A percentile compares a stretch with the other conserved stretches of the same genome.
Conservation (phyloP, 2,888 invertebrate species). For the Ischnus inquisitorius region DNA sequence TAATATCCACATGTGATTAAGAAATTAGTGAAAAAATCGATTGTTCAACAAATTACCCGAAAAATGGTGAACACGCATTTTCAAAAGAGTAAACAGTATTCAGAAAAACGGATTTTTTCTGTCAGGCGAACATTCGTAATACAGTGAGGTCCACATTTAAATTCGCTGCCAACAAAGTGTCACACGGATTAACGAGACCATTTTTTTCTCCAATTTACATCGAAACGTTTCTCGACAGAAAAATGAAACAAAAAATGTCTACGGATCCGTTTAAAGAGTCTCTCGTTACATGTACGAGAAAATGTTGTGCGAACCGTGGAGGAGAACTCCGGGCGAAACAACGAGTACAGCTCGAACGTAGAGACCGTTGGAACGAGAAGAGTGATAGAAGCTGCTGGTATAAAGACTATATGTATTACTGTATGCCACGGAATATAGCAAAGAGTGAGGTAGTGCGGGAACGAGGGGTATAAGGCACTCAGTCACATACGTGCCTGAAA, state of each 20-base stretch:
- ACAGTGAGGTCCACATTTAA: too few species aligned
- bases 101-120: too few species aligned
- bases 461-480: slow-evolving; percentile 75
- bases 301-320: background rate
- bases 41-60: too few species aligned
- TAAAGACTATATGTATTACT: background rate
- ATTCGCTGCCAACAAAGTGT: background rate
- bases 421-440: slow-evolving; percentile 5
- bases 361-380: slow-evolving; percentile 23
- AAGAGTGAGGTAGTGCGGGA: slow-evolving; percentile 55
- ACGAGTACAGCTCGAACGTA: slow-evolving; percentile 13
- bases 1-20: too few species aligned
- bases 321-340: slow-evolving; percentile 6
- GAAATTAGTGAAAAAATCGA: too few species aligned
- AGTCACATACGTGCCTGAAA: slow-evolving; percentile 80
- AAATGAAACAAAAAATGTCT: background rate
- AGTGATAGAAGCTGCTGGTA: slow-evolving; percentile 38
- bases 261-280: background rate
- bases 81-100: too few species aligned
- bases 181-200: background rate
- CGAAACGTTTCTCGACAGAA: background rate
- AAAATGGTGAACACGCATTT: too few species aligned
- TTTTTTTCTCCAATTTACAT: background rate
- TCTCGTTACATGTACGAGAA: background rate
- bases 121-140: too few species aligned